phyloP scores from a whole-genome alignment of 2,888 invertebrate genomes.

The Leptopterna dolabrata region DNA sequence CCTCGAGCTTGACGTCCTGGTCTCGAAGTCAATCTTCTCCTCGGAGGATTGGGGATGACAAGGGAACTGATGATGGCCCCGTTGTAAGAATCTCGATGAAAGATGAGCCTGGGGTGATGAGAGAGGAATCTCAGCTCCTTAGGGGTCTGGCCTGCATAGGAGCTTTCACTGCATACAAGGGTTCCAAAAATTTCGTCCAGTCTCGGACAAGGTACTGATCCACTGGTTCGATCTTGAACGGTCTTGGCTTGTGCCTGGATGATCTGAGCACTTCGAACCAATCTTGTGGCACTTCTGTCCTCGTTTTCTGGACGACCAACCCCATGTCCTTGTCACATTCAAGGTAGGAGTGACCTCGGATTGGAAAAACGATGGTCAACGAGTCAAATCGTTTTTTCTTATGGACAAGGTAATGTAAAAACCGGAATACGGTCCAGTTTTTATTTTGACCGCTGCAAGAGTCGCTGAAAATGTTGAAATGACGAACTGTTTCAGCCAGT shows the following conservation, averaged over 20 bases:
- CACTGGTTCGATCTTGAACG: too few relatives aligned
- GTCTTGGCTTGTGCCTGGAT: neutral
- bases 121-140: neutral
- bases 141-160: neutral
- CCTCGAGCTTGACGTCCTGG: neutral
- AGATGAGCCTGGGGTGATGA: neutral
- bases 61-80: neutral
- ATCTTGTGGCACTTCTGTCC: neutral
- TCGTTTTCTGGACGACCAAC: neutral
- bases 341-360: slow-evolving; percentile 4
- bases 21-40: neutral
- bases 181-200: too few relatives aligned
- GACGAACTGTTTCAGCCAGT: neutral
- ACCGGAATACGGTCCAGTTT: neutral
- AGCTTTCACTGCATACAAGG: neutral
- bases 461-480: slow-evolving; percentile 32
- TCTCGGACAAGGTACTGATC: too few relatives aligned
- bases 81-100: slow-evolving; percentile 22
- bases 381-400: neutral
- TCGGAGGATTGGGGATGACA: neutral
- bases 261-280: neutral
- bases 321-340: neutral
- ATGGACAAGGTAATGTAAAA: neutral
- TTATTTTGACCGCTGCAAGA: slow-evolving; percentile 17
- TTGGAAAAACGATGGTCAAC: neutral